Percentiles rank a stretch among this genome's conserved stretches.
These are phyloP conservation scores for Diadema setosum DNA, from an alignment of 35 echinoderm and acorn worm genomes.

Conservation along the genomic window DNA sequence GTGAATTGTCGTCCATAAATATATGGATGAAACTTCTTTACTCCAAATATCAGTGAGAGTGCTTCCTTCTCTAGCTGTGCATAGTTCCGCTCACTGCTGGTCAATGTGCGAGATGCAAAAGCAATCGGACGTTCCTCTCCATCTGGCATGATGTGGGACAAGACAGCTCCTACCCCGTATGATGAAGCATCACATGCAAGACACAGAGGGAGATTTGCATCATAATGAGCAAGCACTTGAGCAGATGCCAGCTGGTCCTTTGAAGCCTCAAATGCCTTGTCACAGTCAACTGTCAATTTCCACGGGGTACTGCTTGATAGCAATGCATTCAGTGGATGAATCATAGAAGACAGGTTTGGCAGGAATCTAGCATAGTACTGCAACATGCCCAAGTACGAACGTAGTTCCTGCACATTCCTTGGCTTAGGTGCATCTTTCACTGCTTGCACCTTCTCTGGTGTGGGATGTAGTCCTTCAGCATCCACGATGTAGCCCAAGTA, in stretches of 20 bases:
- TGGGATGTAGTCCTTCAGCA: conserved; percentile 43
- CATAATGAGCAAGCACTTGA: conserved; percentile 37
- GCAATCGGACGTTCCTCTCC: conserved; percentile 35
- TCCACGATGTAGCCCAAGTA: conserved; percentile 59
- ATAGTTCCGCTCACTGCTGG: conserved; percentile 67
- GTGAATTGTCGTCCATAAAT: conserved; percentile 52
- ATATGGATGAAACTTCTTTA: conserved; percentile 63
- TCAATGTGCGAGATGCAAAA: conserved; percentile 52
- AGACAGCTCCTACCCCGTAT: conserved; percentile 22
- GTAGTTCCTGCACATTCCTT: conserved; percentile 32
- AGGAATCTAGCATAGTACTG: conserved; percentile 45
- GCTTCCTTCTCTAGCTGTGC: conserved; percentile 71
- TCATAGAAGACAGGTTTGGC: conserved; percentile 40
- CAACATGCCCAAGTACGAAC: conserved; percentile 36
- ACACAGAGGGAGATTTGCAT: conserved; percentile 1
- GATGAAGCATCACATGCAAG: not conserved
- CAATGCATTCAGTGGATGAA: conserved; percentile 38
- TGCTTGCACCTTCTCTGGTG: conserved; percentile 28
- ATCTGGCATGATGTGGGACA: conserved; percentile 24
- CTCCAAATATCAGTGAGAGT: conserved; percentile 45
- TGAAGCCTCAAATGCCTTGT: conserved; percentile 16
- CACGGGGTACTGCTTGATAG: conserved; percentile 13
- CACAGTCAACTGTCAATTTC: conserved; percentile 36
- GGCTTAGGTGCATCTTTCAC: conserved; percentile 31
- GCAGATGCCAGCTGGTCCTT: conserved; percentile 17